Percentiles rank a stretch among this genome's conserved stretches.
Conservation (phyloP, 1,140 invertebrate genomes). For the Yoshiicerus persimilis region DNA sequence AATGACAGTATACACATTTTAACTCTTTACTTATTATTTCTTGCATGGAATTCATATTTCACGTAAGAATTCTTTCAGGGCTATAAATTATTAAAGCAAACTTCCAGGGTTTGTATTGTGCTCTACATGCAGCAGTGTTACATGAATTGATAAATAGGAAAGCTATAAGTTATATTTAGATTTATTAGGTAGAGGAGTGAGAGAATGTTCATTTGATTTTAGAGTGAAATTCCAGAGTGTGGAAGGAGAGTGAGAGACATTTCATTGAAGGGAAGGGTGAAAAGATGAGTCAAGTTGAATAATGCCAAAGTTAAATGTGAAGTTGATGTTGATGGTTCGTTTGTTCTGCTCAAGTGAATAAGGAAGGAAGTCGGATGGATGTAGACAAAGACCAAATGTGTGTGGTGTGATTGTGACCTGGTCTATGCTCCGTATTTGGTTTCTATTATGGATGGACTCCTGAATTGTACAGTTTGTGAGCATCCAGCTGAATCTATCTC, state of each 20-base stretch:
- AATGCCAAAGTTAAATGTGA: neutral
- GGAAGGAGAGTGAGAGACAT: neutral
- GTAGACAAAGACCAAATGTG: neutral
- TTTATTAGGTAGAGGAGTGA: neutral
- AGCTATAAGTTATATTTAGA: neutral
- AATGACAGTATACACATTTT: no score
- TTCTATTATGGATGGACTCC: neutral
- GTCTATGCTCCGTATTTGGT: neutral
- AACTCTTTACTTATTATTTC: no score
- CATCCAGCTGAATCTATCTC: neutral
- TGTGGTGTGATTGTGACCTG: neutral
- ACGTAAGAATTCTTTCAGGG: no score
- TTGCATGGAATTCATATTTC: no score
- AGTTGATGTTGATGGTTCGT: constrained; percentile 18
- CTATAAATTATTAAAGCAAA: no score
- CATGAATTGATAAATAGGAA: neutral
- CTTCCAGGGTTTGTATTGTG: no score
- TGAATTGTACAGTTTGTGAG: neutral
- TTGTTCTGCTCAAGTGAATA: constrained; percentile 26
- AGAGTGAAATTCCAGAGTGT: neutral
- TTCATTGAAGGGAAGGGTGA: neutral
- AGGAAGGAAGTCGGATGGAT: neutral
- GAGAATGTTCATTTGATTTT: neutral
- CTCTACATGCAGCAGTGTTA: no score
- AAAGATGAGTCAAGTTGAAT: neutral